phyloP scores from a whole-genome alignment of 2,113 vertebrate genomes.

The Limnothrissa miodon region DNA sequence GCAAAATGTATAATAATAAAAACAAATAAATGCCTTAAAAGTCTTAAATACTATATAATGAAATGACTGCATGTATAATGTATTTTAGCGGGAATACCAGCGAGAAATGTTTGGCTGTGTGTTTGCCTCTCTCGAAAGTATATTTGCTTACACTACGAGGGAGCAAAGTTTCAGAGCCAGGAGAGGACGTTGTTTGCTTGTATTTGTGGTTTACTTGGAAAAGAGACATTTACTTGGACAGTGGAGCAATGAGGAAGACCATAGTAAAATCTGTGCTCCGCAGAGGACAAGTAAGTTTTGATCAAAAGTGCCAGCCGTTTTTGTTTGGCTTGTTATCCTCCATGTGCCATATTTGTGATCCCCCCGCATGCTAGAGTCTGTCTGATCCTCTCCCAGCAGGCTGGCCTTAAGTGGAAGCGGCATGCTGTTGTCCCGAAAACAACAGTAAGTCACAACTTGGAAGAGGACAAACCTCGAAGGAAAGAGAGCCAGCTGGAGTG shows the following conservation, averaged over 20 bases:
- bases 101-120: neutral
- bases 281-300: neutral
- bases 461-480: constrained; percentile 72
- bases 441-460: constrained; percentile 79
- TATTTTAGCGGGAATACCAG: neutral
- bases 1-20: neutral
- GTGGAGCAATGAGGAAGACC: constrained; percentile 2
- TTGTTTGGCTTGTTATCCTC: neutral
- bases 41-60: neutral
- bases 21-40: neutral
- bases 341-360: neutral
- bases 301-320: constrained; percentile 14
- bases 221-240: neutral
- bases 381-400: constrained; percentile 53
- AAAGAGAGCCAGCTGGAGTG: constrained; percentile 80
- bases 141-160: neutral
- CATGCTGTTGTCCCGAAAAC: constrained; percentile 71
- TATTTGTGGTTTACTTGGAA: neutral
- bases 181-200: neutral
- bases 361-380: neutral
- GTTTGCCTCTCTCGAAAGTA: neutral
- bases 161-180: neutral
- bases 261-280: neutral
- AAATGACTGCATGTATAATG: neutral
- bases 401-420: constrained; percentile 68